Base-by-base conservation (phyloP, 2,113 vertebrate genomes). In the Hystrix brachyura region DNA sequence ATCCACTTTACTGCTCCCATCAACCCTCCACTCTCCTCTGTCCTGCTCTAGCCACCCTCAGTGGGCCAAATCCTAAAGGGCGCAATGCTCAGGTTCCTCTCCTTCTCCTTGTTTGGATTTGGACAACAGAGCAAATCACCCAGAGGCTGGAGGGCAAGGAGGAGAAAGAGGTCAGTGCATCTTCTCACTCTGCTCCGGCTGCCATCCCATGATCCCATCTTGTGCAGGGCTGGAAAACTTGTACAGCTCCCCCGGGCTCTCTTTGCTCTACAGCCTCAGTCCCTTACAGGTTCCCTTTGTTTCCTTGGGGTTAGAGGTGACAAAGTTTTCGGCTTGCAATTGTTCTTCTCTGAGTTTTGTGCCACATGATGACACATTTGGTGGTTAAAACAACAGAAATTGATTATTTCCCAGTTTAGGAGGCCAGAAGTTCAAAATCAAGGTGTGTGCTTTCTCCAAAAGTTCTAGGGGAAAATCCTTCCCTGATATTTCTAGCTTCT, bases 231-330 rank as follows among this genome's bases (percentile, higher is more conserved):
- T 48, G 8, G 7, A 27, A 11, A 7, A 4, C 21, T 13, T 43
- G 65, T 7, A 1, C 0, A 0, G 4, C 6, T 21, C 27, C n/a
- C 21, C 0, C 0, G 2, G 15, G 8, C 1, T 14, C 1, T 23
- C 46, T 46, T 43, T 69, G 10, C 43, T 46, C 34, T 19, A 4
- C 1, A 17, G 17, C 15, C 17, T 15, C 27, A 29, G 27, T 57
- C 38, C 60, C 19, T 7, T 5, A 21, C 48, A 81, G 65, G 46
- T 46, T 85, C 13, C 27, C 38, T 80, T 62, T 46, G 6, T 78
- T 21, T 57, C 43, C 64, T 72, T 23, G 43, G 48, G 23, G 14
- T 3, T 57, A 46, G 19, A 82, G 3, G n/a, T 72, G 38, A 18
- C 5, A 71, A 60, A 48, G 23, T 0, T 62, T 79, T 38, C 57